Evolutionary conservation across 2,113 vertebrate species (phyloP).

Genomic region (Notothenia rossii): DNA sequence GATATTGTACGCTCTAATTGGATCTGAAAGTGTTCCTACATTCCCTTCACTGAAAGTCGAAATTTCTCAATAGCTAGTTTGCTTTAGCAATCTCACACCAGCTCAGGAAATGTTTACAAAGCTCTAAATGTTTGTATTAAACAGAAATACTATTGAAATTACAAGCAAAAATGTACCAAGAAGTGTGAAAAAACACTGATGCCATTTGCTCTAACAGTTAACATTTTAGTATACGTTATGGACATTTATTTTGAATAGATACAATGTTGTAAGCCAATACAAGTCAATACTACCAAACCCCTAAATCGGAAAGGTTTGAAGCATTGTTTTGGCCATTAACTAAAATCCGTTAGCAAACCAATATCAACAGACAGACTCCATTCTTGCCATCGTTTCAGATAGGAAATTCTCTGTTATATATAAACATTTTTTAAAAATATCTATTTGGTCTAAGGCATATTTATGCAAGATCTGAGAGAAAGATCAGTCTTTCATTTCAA

Average conservation of each 20-base stretch:
- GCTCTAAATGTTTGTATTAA: slow-evolving; percentile 10
- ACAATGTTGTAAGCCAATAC: too few species aligned
- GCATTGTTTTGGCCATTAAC: not conserved
- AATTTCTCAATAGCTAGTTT: slow-evolving; percentile 26
- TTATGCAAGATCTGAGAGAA: not conserved
- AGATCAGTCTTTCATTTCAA: not conserved
- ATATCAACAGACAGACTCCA: not conserved
- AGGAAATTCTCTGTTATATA: not conserved
- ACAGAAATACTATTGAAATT: not conserved
- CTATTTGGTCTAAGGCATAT: not conserved
- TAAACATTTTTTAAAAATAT: not conserved
- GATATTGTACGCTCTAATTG: slow-evolving; percentile 13
- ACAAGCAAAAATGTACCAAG: not conserved
- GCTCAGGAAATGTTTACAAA: slow-evolving; percentile 18
- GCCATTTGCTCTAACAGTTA: not conserved
- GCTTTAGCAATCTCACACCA: slow-evolving; percentile 3
- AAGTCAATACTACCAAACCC: too few species aligned
- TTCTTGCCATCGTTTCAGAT: not conserved
- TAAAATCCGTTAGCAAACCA: not conserved
- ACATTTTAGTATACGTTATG: not conserved
- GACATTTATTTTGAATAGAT: not conserved
- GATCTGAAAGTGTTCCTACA: slow-evolving; percentile 19
- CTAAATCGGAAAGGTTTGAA: too few species aligned
- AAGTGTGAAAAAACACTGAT: not conserved
- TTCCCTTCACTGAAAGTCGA: slow-evolving; percentile 14